phyloP scores from a whole-genome alignment of 2,888 invertebrate genomes.

The Eristalinus aeneus region DNA sequence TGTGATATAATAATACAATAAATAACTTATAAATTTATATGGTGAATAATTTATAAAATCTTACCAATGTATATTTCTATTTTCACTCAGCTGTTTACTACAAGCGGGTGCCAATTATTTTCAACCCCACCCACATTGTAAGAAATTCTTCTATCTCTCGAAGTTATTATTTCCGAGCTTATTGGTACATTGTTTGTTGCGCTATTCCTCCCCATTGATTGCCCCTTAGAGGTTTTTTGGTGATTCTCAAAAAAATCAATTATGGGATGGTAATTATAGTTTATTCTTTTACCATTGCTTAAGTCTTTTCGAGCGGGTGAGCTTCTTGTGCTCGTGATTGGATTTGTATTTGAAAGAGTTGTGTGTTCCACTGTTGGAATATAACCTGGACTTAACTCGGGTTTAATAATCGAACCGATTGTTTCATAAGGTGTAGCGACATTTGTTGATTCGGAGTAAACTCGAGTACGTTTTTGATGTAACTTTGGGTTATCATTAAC shows the following conservation, averaged over 20 bases:
- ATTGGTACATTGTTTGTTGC: conserved; percentile 53
- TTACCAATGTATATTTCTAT: neutral
- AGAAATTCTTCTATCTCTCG: conserved; percentile 75
- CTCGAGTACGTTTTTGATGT: conserved; percentile 78
- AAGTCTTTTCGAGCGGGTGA: conserved; percentile 28
- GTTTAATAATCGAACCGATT: conserved; percentile 62
- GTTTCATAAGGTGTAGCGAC: conserved; percentile 72
- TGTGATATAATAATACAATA: too few species aligned
- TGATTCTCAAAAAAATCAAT: conserved; percentile 88
- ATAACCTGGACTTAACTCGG: conserved; percentile 42
- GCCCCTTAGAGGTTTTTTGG: conserved; percentile 60
- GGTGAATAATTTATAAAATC: neutral
- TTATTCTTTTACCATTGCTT: conserved; percentile 82
- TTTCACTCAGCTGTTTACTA: conserved; percentile 72
- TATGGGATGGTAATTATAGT: conserved; percentile 92
- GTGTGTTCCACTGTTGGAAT: conserved; percentile 45
- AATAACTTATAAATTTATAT: too few species aligned
- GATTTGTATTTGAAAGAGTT: conserved; percentile 40
- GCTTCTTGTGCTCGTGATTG: conserved; percentile 13
- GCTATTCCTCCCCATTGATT: conserved; percentile 56
- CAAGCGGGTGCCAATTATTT: conserved; percentile 76
- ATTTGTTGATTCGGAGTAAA: conserved; percentile 76
- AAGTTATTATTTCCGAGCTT: conserved; percentile 45
- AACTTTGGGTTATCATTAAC: conserved; percentile 73
- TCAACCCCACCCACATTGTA: conserved; percentile 73